Base-by-base conservation (phyloP, 2,888 invertebrate species). In the Thyatira batis region DNA sequence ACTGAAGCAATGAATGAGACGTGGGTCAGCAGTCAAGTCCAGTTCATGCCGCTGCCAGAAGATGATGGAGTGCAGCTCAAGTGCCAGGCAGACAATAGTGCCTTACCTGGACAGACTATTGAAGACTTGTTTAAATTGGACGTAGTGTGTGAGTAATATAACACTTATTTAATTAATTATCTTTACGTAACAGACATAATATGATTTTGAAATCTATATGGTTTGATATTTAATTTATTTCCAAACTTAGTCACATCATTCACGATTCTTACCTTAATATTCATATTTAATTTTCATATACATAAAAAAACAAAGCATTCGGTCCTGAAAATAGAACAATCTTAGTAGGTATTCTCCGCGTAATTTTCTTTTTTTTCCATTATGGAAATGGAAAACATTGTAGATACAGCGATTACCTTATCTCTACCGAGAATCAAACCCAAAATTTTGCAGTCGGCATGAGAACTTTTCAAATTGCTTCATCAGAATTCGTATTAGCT, bases 51-150 rank as follows among this genome's bases (percentile, higher is more conserved):
- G 13, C 92, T 94, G 65, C 96, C 97, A 1, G 97, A 97, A 76
- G 97, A 98, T 82, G 96, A 97, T 77, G 95, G 95, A 6, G 95
- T 96, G 54, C 94, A 94, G 78, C 93, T 98, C 62, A 96, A 96
- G 82, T 98, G 97, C 82, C 95, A 96, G 71, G 97, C 97, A 4
- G 96, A 96, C 79, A 98, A 98, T 92, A 96, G 95, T 52, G 94
- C 95, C 60, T 93, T 98, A 59, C 94, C 95, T 10, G 95, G 95
- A 49, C 94, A 95, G 54, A 94, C 94, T 66, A 93, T 97, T 54
- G 97, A 97, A 75, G 97, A 97, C 87, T 94, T 94, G 27, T 95
- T 96, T 84, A 94, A 94, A 77, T 91, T 98, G 65, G 97, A 97
- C 87, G 96, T 98, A 69, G 96, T 97, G 75, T 98, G 97, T 98